Evolutionary conservation across 2,888 invertebrate species (phyloP).

Genomic region (Lissocephala sabroskyi): DNA sequence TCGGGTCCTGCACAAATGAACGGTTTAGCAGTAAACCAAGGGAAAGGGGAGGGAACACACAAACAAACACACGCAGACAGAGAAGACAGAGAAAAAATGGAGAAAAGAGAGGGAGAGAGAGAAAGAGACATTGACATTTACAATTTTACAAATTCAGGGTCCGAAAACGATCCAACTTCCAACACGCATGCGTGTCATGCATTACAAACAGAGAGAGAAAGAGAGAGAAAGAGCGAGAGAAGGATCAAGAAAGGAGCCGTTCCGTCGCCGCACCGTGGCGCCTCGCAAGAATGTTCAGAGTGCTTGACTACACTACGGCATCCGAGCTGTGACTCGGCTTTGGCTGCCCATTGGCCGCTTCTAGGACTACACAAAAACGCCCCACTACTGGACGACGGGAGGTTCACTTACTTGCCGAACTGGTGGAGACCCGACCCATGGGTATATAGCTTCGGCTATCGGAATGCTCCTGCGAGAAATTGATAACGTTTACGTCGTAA

Average conservation of each 20-base stretch:
- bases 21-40: too few species aligned
- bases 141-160: not conserved
- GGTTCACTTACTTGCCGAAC: conserved; percentile 71
- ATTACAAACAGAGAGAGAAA: conserved; percentile 8
- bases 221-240: conserved; percentile 22
- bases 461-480: conserved; percentile 71
- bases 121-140: conserved; percentile 22
- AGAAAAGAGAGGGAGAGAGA: conserved; percentile 18
- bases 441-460: conserved; percentile 71
- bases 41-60: too few species aligned
- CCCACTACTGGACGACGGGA: too few species aligned
- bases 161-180: conserved; percentile 1
- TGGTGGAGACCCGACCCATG: conserved; percentile 72
- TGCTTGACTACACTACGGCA: too few species aligned
- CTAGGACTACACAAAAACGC: too few species aligned
- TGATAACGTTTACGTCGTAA: conserved; percentile 72
- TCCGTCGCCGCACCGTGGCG: too few species aligned
- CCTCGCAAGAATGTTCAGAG: too few species aligned
- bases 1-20: conserved; percentile 45
- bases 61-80: conserved; percentile 5
- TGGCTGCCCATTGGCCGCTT: too few species aligned
- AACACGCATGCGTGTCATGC: conserved; percentile 47
- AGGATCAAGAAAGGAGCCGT: conserved; percentile 17
- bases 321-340: too few species aligned
- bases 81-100: conserved; percentile 3